phyloP scores from a whole-genome alignment of 2,797 vertebrate species.

The Artibeus lituratus region DNA sequence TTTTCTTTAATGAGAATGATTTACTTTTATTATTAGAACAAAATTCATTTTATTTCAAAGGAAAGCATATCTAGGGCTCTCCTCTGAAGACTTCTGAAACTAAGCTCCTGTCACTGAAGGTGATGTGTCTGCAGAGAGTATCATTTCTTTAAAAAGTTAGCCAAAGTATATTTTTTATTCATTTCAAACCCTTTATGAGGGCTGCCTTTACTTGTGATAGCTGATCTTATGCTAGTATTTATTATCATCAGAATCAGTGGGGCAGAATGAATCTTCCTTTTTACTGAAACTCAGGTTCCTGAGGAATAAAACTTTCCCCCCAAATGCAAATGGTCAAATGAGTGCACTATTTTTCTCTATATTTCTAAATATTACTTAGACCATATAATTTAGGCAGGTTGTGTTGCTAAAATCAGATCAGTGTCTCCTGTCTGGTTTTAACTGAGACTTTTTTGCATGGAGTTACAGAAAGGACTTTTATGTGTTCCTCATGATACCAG shows the following conservation, averaged over 20 bases:
- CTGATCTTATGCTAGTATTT: background rate
- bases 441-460: background rate
- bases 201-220: background rate
- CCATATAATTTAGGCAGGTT: background rate
- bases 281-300: background rate
- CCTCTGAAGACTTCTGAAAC: background rate
- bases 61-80: background rate
- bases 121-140: background rate
- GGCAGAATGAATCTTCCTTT: background rate
- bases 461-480: background rate
- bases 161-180: background rate
- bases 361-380: background rate
- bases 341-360: background rate
- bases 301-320: background rate
- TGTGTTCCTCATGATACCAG: background rate
- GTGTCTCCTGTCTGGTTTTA: background rate
- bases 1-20: background rate
- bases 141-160: conserved; percentile 6
- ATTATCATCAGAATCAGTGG: background rate
- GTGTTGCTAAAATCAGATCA: conserved; percentile 3
- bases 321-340: background rate
- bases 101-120: background rate
- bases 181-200: background rate
- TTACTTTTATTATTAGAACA: background rate
- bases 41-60: background rate